Base-by-base conservation (phyloP, 2,113 vertebrate species). In the Leuciscus idus region DNA sequence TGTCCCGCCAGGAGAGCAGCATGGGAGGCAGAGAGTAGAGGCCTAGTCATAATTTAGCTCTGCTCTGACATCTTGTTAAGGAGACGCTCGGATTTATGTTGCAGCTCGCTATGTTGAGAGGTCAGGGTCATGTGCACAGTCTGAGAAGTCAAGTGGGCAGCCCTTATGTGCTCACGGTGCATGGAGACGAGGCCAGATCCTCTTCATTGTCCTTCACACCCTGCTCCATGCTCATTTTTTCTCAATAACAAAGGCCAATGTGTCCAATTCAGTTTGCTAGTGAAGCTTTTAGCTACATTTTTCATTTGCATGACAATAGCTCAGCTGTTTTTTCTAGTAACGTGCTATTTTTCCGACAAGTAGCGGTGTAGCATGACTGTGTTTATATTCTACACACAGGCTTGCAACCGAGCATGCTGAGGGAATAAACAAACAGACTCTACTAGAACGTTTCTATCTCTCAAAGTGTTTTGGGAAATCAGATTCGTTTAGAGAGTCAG, bases 41-140 rank as follows among this genome's bases (percentile, higher is more conserved):
- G 43, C 81, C 74, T 80, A 86, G 81, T 81, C 55, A 50, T 85
- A 82, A 85, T 85, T 87, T 87, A 79, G 55, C 39, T 82, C 68
- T 87, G 57, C 57, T 88, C 76, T 87, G 86, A 83, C 88, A 88
- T 76, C 88, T 88, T 87, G 84, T 90, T 90, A 89, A 80, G 77
- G 77, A 87, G 86, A 87, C 52, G 55, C n/a, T 73, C 28, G 19
- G 80, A 87, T 89, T 89, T 88, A 87, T 88, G 64, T 59, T 17
- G 9, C 74, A 66, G 21, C 50, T 46, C 84, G 28, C 57, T 81
- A 28, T 72, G 55, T 55, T 28, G 43, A 30, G 48, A 43, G 48
- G 61, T 79, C 68, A 76, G 73, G 83, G 50, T 81, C 52, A 26
- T 75, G 68, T 59, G 73, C 36, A 15, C 30, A 33, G 66, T 48